Conservation (phyloP, 2,113 vertebrate genomes). For the Stercorarius parasiticus region DNA sequence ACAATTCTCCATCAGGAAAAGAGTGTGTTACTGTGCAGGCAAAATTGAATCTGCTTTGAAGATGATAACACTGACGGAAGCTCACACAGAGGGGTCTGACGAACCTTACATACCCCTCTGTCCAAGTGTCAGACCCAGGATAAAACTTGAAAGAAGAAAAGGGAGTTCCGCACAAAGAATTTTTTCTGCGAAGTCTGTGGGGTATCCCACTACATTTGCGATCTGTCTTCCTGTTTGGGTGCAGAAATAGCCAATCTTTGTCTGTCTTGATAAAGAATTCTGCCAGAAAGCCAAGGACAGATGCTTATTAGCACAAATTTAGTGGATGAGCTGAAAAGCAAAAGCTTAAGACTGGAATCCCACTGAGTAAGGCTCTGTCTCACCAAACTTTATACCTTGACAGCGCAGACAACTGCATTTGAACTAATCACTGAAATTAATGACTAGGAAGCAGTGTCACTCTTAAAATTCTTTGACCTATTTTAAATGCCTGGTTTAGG, state of each 20-base stretch:
- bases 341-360: background rate
- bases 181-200: rapidly evolving
- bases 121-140: background rate
- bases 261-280: background rate
- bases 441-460: background rate
- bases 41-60: background rate
- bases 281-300: background rate
- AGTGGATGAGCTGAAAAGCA: background rate
- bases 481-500: background rate
- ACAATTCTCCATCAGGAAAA: background rate
- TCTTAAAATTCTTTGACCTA: background rate
- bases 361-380: background rate
- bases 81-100: background rate
- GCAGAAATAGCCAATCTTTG: background rate
- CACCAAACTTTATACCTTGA: background rate
- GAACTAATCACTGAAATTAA: background rate
- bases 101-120: background rate
- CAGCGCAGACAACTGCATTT: background rate
- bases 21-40: background rate
- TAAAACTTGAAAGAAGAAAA: background rate
- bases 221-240: background rate
- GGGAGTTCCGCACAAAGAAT: background rate
- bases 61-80: background rate
- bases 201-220: no score
- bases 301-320: background rate